phyloP scores from a whole-genome alignment of 2,888 invertebrate genomes.

The Fragum sueziense region DNA sequence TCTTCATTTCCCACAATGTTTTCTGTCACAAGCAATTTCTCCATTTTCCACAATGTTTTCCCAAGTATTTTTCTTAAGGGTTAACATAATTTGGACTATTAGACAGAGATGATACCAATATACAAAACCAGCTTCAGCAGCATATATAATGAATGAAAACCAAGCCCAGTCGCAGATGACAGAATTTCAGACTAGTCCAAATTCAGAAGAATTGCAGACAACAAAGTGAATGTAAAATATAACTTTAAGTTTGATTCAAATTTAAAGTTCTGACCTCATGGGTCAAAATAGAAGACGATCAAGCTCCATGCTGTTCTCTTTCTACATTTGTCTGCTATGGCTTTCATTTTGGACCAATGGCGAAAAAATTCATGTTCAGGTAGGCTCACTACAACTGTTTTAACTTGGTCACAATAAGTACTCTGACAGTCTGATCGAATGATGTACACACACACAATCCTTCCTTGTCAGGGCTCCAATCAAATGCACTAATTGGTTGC shows the following conservation, averaged over 20 bases:
- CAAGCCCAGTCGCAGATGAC: no score
- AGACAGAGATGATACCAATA: no score
- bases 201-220: no score
- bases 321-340: neutral
- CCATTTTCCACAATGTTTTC: slow-evolving; percentile 3
- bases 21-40: slow-evolving; percentile 1
- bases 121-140: no score
- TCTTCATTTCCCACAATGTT: slow-evolving; percentile 3
- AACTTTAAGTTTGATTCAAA: no score
- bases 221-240: no score
- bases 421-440: slow-evolving; percentile 94
- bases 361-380: neutral
- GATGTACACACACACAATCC: slow-evolving; percentile 94
- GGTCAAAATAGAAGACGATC: no score
- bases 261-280: no score
- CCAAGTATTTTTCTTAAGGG: neutral
- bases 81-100: no score
- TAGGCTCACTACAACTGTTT: slow-evolving; percentile 64
- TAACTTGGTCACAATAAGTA: slow-evolving; percentile 94
- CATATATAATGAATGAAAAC: no score
- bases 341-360: neutral
- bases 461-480: slow-evolving; percentile 95
- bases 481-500: slow-evolving; percentile 94
- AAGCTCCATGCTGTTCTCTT: neutral
- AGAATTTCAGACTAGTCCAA: no score